Evolutionary conservation across 2,797 vertebrate genomes (phyloP), one percentile per base, ranked within the genome.

Genomic region (Labroides dimidiatus): DNA sequence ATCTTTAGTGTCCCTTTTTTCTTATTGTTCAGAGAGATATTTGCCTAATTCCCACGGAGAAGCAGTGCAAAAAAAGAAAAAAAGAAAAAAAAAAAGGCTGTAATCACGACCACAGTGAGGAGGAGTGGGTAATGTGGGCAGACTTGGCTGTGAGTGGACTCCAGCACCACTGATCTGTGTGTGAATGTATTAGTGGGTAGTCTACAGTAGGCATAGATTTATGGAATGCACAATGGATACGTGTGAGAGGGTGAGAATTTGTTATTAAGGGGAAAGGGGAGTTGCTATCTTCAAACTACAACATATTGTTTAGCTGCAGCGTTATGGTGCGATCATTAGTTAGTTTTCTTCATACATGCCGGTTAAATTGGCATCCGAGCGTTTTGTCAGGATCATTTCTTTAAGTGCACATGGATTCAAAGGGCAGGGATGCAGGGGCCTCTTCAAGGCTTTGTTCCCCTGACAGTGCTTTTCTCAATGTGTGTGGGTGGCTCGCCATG

Each of bases 101-200:
- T 87, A 91, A 93, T 93, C 91, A 91, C 88, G 91, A 93, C 85
- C 88, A 88, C 80, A 91, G 90, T 90, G 91, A 93, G 90, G 92
- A 92, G 92, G 92, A 92, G 91, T 91, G 88, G 91, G 91, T 90
- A 86, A 91, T 92, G 92, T 93, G 91, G 91, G 91, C 89, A 92
- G 91, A 92, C 88, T 93, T 93, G 92, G 91, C 91, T 89, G 91
- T 77, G 89, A 91, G 91, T 91, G 89, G 89, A 90, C 88, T 91
- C 85, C 86, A 89, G 88, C 89, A 87, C 84, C 85, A 89, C 84
- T 83, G 90, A 91, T 89, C 81, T 90, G 88, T 87, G 87, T 86
- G 88, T 89, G 89, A 86, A 89, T 89, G 87, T 89, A 90, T 90
- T 90, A 85, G 89, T 90, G 88, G 87, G 90, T 86, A 88, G 87